Evolutionary conservation across 2,797 vertebrate species (phyloP).

Genomic region (Fringilla coelebs): DNA sequence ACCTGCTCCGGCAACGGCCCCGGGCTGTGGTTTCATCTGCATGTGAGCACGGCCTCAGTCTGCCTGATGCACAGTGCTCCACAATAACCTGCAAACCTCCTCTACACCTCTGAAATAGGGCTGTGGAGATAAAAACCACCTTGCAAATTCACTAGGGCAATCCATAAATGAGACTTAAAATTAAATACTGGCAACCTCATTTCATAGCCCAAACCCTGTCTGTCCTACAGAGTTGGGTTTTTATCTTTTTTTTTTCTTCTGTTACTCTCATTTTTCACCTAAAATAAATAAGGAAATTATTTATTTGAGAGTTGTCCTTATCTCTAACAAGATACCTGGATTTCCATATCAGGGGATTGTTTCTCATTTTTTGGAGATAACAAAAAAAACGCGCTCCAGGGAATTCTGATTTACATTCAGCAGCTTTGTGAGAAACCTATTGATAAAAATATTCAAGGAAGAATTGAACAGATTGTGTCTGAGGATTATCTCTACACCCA

Average conservation of each 20-base stretch:
- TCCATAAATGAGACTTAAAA: background rate
- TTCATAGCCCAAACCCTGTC: background rate
- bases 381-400: background rate
- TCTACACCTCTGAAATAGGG: background rate
- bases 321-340: background rate
- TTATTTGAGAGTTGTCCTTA: background rate
- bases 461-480: background rate
- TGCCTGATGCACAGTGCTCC: background rate
- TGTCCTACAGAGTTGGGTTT: background rate
- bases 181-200: background rate
- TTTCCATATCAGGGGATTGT: background rate
- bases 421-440: background rate
- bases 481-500: background rate
- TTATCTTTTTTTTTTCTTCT: background rate
- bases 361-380: background rate
- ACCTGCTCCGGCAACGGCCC: background rate
- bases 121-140: background rate
- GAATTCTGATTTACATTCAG: background rate
- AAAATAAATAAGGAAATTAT: background rate
- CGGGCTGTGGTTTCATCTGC: background rate
- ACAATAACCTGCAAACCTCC: background rate
- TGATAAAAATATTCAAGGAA: constrained; percentile 7
- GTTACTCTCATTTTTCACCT: background rate
- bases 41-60: rapidly evolving
- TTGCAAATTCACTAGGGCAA: background rate